Evolutionary conservation across 2,113 vertebrate species (phyloP), one percentile per base, ranked within the genome.

Genomic region (Narcine bancroftii): DNA sequence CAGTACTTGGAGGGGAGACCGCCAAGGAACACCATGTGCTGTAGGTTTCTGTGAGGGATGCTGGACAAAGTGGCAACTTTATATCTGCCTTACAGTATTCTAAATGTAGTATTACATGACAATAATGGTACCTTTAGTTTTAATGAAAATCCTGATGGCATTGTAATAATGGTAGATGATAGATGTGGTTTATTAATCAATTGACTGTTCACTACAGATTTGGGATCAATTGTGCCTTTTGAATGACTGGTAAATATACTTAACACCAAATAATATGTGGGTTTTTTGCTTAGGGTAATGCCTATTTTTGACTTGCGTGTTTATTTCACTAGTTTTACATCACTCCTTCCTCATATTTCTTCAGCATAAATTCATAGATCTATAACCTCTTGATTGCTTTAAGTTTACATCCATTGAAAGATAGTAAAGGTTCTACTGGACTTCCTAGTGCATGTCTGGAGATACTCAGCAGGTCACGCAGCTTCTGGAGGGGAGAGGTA

Each of bases 171-270:
- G 42, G 65, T 94, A 95, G 94, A n/a, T n/a, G n/a, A n/a, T n/a
- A n/a, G 96, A 95, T 94, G 93, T 92, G 94, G 95, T 95, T 96
- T 95, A 95, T 96, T 94, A 92, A 95, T 93, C 93, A 94, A 94
- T 93, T 93, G 94, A 94, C 94, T 92, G 92, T 94, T 94, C 95
- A 95, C 95, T 95, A 94, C 93, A 93, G 96, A 94, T 95, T 93
- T 93, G 21, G 94, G 95, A 97, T 97, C 97, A 97, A 33, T 96
- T 97, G 97, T 93, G 0, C 94, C 95, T 94, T 93, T 93, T 95
- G 95, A 96, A 93, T n/a, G n/a, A n/a, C n/a, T n/a, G 39, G 39
- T 69, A 91, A 71, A 69, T 91, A 39, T 47, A 71, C 63, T 69
- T 91, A 45, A 91, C 33, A 69, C 66, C 15, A 69, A 71, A 47